Evolutionary conservation across 2,113 vertebrate species (phyloP), one percentile per base, ranked within the genome.

Genomic region (Oryzias melastigma): DNA sequence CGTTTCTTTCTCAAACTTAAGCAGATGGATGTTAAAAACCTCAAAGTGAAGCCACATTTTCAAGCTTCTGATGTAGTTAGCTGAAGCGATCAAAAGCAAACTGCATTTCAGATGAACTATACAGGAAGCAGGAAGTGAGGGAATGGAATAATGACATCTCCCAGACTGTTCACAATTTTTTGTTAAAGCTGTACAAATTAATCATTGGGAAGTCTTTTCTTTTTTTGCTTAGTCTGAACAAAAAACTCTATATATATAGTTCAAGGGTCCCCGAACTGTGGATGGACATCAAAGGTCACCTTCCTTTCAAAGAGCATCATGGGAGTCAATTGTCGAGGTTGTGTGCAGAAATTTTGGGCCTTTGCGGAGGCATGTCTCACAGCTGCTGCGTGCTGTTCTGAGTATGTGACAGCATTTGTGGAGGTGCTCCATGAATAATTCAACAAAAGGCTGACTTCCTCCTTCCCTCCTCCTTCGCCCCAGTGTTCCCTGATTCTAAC

Each of bases 391-490:
- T 80, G 65, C 77, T 71, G 65, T 6, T 47, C 44, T 22, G 44
- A 76, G 68, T 69, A 71, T 71, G 72, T 74, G 79, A 71, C 80
- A 82, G 77, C 80, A 81, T 55, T 35, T 70, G 81, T 77, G 85
- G 65, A 84, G 75, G 52, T 76, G 52, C 65, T 55, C 47, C 66
- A 88, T 91, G 70, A 89, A 91, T 91, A 85, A 90, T 91, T 91
- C 78, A 91, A 73, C 65, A 82, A 77, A 22, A 89, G 56, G 86
- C 57, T 63, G 70, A 82, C 82, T 78, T 83, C 53, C 66, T 72
- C 55, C 57, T 54, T 43, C 62, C 50, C 12, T 67, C 35, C 1
- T n/a, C 46, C 16, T 16, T 66, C 22, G 1, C n/a, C 45, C 19
- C 51, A 18, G 61, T 53, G 45, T 27, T 47, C 53, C 15, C 52